Base-by-base conservation (phyloP, 2,797 vertebrate species). In the Loriculus beryllinus region DNA sequence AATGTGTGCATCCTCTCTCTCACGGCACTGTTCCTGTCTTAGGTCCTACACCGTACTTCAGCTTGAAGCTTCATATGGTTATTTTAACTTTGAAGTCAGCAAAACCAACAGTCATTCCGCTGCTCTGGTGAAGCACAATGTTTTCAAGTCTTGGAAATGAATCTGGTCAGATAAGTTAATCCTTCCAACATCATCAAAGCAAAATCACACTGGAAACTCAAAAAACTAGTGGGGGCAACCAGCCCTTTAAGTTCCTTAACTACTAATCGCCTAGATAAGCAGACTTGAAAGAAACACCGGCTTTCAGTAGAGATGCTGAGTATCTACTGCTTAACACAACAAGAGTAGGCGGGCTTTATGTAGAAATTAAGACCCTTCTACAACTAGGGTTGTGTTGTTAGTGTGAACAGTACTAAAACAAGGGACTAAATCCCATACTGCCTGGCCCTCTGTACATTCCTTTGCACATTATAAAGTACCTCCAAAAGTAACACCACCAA, bases 361-460 rank as follows among this genome's bases (percentile, higher is more conserved):
- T 40, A 29, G 31, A 29, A 21, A 19, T n/a, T n/a, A 21, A 33
- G 13, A 33, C n/a, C n/a, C n/a, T 56, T 14, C 31, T 56, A 22
- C 52, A 56, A 56, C 31, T 3, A 2, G 16, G 1, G 0, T 2
- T 5, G 20, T 1, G 12, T 7, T 20, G 9, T 5, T 68, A 56
- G 20, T 56, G n/a, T 31, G 20, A 20, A 11, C 4, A 54, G 19
- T n/a, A 6, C n/a, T 4, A 10, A 35, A 29, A 16, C 21, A n/a
- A 51, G 28, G 0, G 14, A 17, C 45, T 0, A 1, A 64, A 33
- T 3, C 21, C 16, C 15, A 6, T 1, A 0, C 19, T 7, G 19
- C 31, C 68, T 7, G 31, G 28, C 20, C 2, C 0, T 4, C 51
- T 8, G 12, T 10, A 12, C 0, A 0, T 3, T 54, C 3, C 0